Percentiles rank a stretch among this genome's conserved stretches.
These are phyloP conservation scores for Pristionchus pacificus DNA, from an alignment of 1,140 invertebrate species.

Conservation along the genomic window DNA sequence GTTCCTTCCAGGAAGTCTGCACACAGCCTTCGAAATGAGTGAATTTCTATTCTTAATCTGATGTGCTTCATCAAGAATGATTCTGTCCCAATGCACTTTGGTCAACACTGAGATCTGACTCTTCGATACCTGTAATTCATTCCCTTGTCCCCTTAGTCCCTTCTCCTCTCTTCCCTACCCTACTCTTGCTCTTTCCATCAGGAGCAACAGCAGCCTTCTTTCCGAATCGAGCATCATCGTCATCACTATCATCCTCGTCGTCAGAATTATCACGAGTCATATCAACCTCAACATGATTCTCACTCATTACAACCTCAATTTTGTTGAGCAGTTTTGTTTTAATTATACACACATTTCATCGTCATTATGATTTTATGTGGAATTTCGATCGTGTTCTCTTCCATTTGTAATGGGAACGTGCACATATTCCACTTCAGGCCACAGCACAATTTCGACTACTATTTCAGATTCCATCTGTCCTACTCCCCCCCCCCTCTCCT, in stretches of 20 bases:
- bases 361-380: too few relatives aligned
- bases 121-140: conserved; percentile 8
- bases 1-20: conserved; percentile 64
- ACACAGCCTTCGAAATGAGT: conserved; percentile 70
- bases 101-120: conserved; percentile 60
- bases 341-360: too few relatives aligned
- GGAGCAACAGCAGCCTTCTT: conserved; percentile 2
- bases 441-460: too few relatives aligned
- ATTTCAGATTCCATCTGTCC: too few relatives aligned
- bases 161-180: conserved; percentile 19
- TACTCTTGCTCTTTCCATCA: conserved; percentile 5
- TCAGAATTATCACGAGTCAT: background rate
- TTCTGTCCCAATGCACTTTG: conserved; percentile 73
- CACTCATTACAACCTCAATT: too few relatives aligned
- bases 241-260: conserved; percentile 19
- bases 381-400: too few relatives aligned
- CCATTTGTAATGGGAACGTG: too few relatives aligned
- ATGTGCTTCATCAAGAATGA: conserved; percentile 90
- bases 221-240: conserved; percentile 18
- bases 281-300: too few relatives aligned
- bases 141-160: too few relatives aligned
- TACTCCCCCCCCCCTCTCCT: too few relatives aligned
- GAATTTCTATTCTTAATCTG: conserved; percentile 80
- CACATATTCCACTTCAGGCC: too few relatives aligned
- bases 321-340: too few relatives aligned